These are phyloP conservation scores for Pseudeuparius sepicola DNA, from an alignment of 2,888 invertebrate species.

Conservation along the genomic window DNA sequence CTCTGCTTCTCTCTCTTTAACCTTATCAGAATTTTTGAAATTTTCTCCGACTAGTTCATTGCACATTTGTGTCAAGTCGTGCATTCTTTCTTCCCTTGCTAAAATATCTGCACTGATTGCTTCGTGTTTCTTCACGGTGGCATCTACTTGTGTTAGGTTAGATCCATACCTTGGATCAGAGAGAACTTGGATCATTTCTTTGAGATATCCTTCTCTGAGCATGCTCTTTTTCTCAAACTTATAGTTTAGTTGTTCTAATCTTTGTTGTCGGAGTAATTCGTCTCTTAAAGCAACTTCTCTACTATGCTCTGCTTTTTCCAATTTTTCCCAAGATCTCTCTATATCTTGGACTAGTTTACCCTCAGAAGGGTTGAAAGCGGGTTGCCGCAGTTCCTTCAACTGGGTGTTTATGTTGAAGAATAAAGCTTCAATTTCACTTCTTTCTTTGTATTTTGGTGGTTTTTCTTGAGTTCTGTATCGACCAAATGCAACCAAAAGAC, in stretches of 20 bases:
- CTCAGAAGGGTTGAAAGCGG: conserved; percentile 74
- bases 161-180: conserved; percentile 86
- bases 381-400: conserved; percentile 87
- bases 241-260: conserved; percentile 88
- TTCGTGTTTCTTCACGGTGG: conserved; percentile 96
- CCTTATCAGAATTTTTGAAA: conserved; percentile 81
- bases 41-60: conserved; percentile 83
- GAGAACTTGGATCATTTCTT: conserved; percentile 94
- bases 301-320: conserved; percentile 90
- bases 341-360: conserved; percentile 91
- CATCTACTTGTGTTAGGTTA: conserved; percentile 88
- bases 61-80: conserved; percentile 88
- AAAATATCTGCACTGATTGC: conserved; percentile 95
- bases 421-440: conserved; percentile 92
- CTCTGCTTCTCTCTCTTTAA: conserved; percentile 49
- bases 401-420: conserved; percentile 96
- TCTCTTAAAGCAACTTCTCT: conserved; percentile 87
- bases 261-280: conserved; percentile 84
- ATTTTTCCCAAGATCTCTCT: conserved; percentile 85
- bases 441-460: conserved; percentile 95
- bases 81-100: conserved; percentile 86
- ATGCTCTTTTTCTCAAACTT: conserved; percentile 94
- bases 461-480: conserved; percentile 95
- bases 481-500: conserved; percentile 80
- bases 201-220: conserved; percentile 87